Evolutionary conservation across 2,888 invertebrate genomes (phyloP).

Genomic region (Pyrocoelia pectoralis): DNA sequence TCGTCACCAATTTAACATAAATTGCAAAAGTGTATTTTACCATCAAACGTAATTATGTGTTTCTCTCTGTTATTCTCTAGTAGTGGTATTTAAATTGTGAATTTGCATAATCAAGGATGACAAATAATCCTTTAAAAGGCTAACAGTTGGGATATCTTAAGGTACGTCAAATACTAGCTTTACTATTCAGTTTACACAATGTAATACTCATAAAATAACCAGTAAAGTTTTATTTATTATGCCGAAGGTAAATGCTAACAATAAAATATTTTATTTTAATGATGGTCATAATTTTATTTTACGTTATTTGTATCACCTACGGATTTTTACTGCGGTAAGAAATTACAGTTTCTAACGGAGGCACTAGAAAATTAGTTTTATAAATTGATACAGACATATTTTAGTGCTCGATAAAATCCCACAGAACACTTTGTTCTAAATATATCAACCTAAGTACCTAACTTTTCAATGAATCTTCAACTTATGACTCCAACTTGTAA

Average conservation of each 20-base stretch:
- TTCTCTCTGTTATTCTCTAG: no score
- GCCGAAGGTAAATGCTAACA: not conserved
- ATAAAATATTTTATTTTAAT: not conserved
- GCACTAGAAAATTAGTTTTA: not conserved
- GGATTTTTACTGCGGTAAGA: not conserved
- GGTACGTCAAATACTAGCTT: not conserved
- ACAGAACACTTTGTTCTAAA: no score
- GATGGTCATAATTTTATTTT: not conserved
- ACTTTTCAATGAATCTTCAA: no score
- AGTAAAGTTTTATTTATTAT: conserved; percentile 1
- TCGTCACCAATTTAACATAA: no score
- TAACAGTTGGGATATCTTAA: not conserved
- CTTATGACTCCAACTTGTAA: no score
- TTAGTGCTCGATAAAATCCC: no score
- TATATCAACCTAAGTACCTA: no score
- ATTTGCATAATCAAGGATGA: not conserved
- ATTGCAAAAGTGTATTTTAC: no score
- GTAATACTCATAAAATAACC: not conserved
- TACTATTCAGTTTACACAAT: not conserved
- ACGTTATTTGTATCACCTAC: not conserved
- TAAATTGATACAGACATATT: no score
- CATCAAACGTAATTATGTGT: no score
- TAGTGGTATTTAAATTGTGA: no score
- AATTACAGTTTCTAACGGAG: not conserved
- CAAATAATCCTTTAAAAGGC: not conserved